Conservation (phyloP, 2,888 invertebrate species). For the Atrina japonica region DNA sequence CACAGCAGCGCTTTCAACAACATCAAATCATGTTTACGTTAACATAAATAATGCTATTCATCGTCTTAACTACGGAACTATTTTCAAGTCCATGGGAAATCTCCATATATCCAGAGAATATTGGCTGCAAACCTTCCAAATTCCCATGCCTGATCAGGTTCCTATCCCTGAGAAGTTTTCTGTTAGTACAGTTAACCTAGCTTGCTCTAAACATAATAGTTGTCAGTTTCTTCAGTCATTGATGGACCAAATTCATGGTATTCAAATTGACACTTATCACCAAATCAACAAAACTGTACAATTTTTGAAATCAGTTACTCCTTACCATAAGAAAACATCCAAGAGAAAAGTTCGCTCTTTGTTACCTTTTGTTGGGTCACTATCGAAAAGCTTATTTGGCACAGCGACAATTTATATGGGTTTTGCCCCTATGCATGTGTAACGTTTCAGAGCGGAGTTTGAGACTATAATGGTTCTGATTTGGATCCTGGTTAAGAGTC, state of each 20-base stretch:
- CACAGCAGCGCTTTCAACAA: background rate
- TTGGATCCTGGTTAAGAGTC: no score
- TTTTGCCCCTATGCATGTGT: no score
- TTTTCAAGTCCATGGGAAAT: conserved; percentile 12
- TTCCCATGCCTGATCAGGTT: background rate
- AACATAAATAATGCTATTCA: conserved; percentile 3
- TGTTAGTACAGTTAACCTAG: background rate
- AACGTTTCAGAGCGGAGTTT: no score
- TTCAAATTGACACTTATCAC: background rate
- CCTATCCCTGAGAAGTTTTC: background rate
- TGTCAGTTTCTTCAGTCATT: conserved; percentile 11
- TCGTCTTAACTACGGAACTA: conserved; percentile 1
- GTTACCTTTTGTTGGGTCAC: conserved; percentile 9
- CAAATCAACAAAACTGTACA: conserved; percentile 10
- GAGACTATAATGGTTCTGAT: no score
- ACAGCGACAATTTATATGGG: no score
- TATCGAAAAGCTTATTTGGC: conserved; percentile 9
- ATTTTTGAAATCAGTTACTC: conserved; percentile 13
- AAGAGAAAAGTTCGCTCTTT: background rate
- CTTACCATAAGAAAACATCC: background rate
- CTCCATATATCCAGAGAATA: conserved; percentile 3
- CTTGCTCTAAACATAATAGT: background rate
- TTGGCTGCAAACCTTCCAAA: conserved; percentile 6
- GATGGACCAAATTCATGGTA: background rate
- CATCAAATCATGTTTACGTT: background rate